Evolutionary conservation across 1,140 invertebrate genomes (phyloP).

Genomic region (Parapsyche elsis): DNA sequence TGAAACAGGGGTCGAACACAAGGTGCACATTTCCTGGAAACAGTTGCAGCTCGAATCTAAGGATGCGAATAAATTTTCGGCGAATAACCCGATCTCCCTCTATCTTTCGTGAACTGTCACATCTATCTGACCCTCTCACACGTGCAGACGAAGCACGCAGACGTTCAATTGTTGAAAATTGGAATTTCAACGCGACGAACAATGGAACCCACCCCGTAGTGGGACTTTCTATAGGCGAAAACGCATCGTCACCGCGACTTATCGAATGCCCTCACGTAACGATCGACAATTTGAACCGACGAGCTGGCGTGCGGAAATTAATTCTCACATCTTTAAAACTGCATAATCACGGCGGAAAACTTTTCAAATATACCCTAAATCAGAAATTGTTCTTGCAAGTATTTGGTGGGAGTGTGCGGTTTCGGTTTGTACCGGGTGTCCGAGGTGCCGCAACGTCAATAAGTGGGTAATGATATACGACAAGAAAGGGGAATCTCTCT

Average conservation of each 20-base stretch:
- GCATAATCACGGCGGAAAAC: no score
- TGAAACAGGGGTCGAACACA: neutral
- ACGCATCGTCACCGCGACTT: neutral
- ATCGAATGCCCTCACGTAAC: neutral
- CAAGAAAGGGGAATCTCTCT: constrained; percentile 36
- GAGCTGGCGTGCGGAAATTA: no score
- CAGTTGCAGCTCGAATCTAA: no score
- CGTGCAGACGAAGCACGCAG: neutral
- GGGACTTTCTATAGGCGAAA: neutral
- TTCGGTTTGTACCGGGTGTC: no score
- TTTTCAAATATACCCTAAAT: no score
- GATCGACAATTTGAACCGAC: no score
- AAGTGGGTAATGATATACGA: constrained; percentile 56
- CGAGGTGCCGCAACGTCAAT: no score
- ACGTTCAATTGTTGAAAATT: neutral
- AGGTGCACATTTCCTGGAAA: no score
- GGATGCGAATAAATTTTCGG: no score
- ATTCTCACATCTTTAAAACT: no score
- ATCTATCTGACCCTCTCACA: neutral
- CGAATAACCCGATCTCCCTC: neutral
- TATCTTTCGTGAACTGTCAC: neutral
- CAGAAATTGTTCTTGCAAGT: no score
- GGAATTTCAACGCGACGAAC: neutral
- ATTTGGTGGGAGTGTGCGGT: no score
- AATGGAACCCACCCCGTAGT: neutral